Evolutionary conservation across 2,113 vertebrate genomes (phyloP), one percentile per base, ranked within the genome.

Genomic region (Labeo rohita): DNA sequence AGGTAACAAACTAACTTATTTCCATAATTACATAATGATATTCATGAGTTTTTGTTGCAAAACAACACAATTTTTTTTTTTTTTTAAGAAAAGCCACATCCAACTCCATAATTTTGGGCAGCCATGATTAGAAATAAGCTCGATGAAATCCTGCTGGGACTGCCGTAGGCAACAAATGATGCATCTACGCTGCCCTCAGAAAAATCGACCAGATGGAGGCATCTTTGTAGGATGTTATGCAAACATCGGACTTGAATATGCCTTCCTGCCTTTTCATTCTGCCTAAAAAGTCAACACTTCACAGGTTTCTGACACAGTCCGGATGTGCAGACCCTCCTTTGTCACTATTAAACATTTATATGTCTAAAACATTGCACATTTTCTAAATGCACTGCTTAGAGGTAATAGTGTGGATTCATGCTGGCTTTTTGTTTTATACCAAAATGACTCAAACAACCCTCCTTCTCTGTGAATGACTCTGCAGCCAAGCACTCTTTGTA

Each of bases 141-240:
- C 0, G 0, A 11, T 6, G 3, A 50, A 75, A 75, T 28, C 72
- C 72, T 75, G 45, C 72, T 13, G 72, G n/a, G 72, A 75, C n/a
- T 49, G 45, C n/a, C 47, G n/a, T 15, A 75, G 72, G 45, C 72
- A 75, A 49, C 72, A 75, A 75, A 75, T 75, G 45, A 75, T 75
- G 45, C 11, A 75, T 75, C n/a, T n/a, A 49, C 49, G 45, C 72
- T 74, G 72, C 72, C 45, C 72, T 75, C 11, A 75, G 45, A 75
- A 75, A 39, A 75, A 75, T 75, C 45, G 11, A 49, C n/a, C 72
- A 75, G 45, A 75, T 49, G 43, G 45, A 50, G 72, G 72, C 45
- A 75, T 49, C 45, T 75, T 75, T 49, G 45, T 75, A 8, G 72
- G n/a, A 49, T 49, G n/a, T 50, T 75, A 49, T 49, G 72, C 72